Percentiles rank a stretch among this genome's conserved stretches.
phyloP scores from a whole-genome alignment of 2,888 invertebrate species.

The Euclidia mi region DNA sequence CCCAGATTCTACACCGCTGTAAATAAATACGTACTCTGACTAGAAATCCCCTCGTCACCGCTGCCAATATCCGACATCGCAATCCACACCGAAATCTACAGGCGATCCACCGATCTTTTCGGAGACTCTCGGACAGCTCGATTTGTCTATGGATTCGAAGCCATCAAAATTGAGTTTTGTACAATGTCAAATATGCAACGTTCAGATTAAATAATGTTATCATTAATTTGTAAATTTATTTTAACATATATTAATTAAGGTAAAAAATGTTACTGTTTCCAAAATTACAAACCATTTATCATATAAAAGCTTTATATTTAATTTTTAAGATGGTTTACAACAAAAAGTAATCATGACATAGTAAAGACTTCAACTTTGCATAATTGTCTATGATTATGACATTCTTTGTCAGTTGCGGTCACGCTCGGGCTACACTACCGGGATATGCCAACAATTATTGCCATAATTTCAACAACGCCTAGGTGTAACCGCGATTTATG shows the following conservation, averaged over 20 bases:
- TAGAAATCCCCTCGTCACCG: slow-evolving; percentile 94
- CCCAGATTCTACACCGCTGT: slow-evolving; percentile 65
- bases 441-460: no score
- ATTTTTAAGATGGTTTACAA: no score
- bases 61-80: slow-evolving; percentile 95
- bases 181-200: slow-evolving; percentile 27
- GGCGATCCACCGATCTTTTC: slow-evolving; percentile 87
- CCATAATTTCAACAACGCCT: no score
- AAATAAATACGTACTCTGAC: slow-evolving; percentile 93
- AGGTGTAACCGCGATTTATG: no score
- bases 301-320: no score
- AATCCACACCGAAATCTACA: slow-evolving; percentile 89
- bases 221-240: no score
- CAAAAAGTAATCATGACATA: slow-evolving; percentile 17
- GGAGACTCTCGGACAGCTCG: slow-evolving; percentile 74
- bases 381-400: slow-evolving; percentile 66
- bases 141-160: slow-evolving; percentile 82
- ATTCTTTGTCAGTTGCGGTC: slow-evolving; percentile 64
- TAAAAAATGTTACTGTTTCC: no score
- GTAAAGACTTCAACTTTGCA: slow-evolving; percentile 57
- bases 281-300: no score
- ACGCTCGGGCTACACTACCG: no score
- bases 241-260: no score
- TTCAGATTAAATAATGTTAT: slow-evolving; percentile 3
- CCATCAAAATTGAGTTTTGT: slow-evolving; percentile 79